phyloP scores from a whole-genome alignment of 2,113 vertebrate species.

The Ondatra zibethicus region DNA sequence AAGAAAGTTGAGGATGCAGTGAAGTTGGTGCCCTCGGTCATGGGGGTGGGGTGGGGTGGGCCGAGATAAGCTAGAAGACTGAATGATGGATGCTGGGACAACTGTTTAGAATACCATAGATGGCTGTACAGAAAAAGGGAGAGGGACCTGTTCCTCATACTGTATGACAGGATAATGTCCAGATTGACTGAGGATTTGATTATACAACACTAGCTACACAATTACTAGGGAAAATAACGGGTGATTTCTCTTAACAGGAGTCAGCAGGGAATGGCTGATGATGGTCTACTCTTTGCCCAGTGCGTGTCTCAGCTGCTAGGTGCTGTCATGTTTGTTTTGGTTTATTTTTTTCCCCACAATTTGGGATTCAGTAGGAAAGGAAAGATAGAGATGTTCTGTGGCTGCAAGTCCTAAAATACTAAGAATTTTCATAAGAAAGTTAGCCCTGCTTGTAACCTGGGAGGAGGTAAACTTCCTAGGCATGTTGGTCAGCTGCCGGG shows the following conservation, averaged over 20 bases:
- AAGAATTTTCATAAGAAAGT: neutral
- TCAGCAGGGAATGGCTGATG: neutral
- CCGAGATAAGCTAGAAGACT: neutral
- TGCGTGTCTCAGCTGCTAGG: neutral
- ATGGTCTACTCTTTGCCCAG: neutral
- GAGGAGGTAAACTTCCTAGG: neutral
- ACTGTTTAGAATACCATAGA: neutral
- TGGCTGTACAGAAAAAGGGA: neutral
- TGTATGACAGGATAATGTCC: neutral
- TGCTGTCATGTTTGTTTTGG: neutral
- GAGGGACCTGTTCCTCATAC: neutral
- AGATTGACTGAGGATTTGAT: conserved; percentile 5
- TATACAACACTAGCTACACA: neutral
- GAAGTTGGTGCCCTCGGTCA: neutral
- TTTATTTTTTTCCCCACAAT: neutral
- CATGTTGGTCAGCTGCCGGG: neutral
- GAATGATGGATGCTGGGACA: neutral
- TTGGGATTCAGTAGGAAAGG: neutral
- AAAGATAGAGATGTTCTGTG: neutral
- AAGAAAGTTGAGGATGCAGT: neutral
- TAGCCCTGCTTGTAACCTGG: neutral
- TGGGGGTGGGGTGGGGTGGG: neutral
- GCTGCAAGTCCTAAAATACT: neutral
- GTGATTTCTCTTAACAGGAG: neutral
- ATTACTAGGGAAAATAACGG: neutral